Evolutionary conservation across 2,113 vertebrate species (phyloP), one percentile per base, ranked within the genome.

Genomic region (Hiodon tergisus): DNA sequence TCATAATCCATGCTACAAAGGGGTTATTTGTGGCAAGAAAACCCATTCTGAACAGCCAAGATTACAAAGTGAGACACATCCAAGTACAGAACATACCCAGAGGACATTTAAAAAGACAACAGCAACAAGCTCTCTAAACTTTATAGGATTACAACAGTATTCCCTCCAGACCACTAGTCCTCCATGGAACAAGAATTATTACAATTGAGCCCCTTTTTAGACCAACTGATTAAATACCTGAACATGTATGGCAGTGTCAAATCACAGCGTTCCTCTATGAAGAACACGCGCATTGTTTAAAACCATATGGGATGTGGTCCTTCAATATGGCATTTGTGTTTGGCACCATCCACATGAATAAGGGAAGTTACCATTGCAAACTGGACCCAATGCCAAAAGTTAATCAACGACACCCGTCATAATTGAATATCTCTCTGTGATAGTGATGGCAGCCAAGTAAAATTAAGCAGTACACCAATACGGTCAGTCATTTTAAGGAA

Each of bases 61-160:
- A 31, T 31, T 31, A 31, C 31, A 31, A 31, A 31, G 31, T 31
- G 2, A 2, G 31, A 31, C 31, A 31, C 31, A 31, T 31, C 31
- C 31, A 31, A 31, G 31, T 31, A 31, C 31, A 31, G 31, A 31
- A 31, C 31, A 31, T 31, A 31, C 31, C 31, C 31, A 31, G 31
- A 31, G 31, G 31, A 31, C 31, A 31, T 31, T 31, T 31, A 31
- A 31, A 31, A 31, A 31, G 31, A 31, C 31, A 31, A 31, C 31
- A 31, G 48, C 63, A 80, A 82, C 79, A 83, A 85, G 83, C 81
- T 79, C 72, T 78, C 69, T 53, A 88, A 89, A 89, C 87, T 88
- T 78, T 79, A 78, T 54, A 84, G 85, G 90, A 91, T 89, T 90
- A 80, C 78, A 79, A 76, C 76, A 79, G 77, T 82, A 79, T 88